Evolutionary conservation across 2,888 invertebrate species (phyloP), one percentile per base, ranked within the genome.

Genomic region (Odontomyia ornata): DNA sequence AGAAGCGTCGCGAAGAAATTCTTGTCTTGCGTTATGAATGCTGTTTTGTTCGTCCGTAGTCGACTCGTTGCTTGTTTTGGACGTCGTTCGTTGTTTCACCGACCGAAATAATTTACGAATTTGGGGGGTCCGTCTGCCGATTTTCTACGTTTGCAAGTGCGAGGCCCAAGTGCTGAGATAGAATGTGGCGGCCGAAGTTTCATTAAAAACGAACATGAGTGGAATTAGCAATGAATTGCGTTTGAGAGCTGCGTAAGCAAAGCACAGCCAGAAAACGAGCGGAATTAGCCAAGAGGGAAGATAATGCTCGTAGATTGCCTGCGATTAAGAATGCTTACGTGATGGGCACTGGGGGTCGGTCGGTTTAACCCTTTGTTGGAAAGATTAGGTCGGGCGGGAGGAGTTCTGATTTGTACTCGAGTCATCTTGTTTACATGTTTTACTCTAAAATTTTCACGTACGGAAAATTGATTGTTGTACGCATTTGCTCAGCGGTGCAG

Each of bases 161-260:
- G 36, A 36, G 36, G 36, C 4, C 7, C 60, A 25, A 18, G 21
- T 23, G 21, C 60, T 2, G 28, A 25, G n/a, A 9, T 27, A 28
- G 36, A 36, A 36, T 36, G 36, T 36, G 3, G 36, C 36, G 36
- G 64, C 27, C 28, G 25, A 23, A 64, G 67, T 46, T 47, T 46
- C 71, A 47, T 71, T n/a, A n/a, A 52, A 23, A 11, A 13, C 71
- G n/a, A 21, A 47, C 71, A 47, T 71, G 71, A 21, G 47, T 27
- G 71, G 71, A 71, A 71, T 71, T 13, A 13, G 3, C 46, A 71
- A 71, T 71, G 46, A 47, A 71, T 71, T 67, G 71, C 27, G n/a
- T n/a, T 71, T 71, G 25, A 9, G 23, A 52, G 23, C 71, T 71
- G 52, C 71, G 71, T 47, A 47, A 46, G 64, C 64, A 27, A 36